Percentiles rank a stretch among this genome's conserved stretches.
Evolutionary conservation across 2,113 vertebrate species (phyloP).

Genomic region (Gambusia holbrooki): DNA sequence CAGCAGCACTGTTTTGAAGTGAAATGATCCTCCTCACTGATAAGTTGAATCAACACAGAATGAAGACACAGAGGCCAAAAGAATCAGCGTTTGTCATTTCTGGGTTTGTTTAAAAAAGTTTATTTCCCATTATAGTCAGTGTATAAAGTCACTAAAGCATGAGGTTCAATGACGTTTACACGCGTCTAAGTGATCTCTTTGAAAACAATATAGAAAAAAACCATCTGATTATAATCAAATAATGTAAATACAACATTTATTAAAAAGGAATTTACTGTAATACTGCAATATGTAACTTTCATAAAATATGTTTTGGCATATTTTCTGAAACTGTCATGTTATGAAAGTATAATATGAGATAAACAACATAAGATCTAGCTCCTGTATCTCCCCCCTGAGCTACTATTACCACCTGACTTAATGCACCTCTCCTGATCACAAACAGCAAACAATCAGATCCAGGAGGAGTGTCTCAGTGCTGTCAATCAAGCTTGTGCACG

Average conservation of each 20-base stretch:
- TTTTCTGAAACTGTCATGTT: too few species aligned
- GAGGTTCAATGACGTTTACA: conserved; percentile 47
- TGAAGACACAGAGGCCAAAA: background rate
- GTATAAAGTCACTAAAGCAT: conserved; percentile 68
- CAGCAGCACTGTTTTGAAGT: background rate
- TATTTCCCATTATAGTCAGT: conserved; percentile 75
- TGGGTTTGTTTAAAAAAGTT: conserved; percentile 74
- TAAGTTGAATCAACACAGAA: background rate
- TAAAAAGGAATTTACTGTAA: conserved; percentile 22
- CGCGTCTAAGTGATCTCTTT: conserved; percentile 41
- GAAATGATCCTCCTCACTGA: background rate
- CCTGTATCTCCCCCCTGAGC: too few species aligned
- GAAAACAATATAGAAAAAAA: conserved; percentile 36
- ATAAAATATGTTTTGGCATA: too few species aligned
- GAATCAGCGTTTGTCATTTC: background rate
- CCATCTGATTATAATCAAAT: conserved; percentile 37
- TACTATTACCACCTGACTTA: too few species aligned
- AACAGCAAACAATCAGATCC: too few species aligned
- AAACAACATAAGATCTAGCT: too few species aligned
- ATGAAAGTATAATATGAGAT: too few species aligned
- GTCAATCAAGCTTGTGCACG: too few species aligned
- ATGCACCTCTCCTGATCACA: too few species aligned
- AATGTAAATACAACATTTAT: conserved; percentile 22
- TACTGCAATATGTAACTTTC: too few species aligned
- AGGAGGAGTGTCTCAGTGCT: too few species aligned